Percentiles rank a stretch among this genome's conserved stretches.
Conservation (phyloP, 2,888 invertebrate species). For the Therioaphis trifolii region DNA sequence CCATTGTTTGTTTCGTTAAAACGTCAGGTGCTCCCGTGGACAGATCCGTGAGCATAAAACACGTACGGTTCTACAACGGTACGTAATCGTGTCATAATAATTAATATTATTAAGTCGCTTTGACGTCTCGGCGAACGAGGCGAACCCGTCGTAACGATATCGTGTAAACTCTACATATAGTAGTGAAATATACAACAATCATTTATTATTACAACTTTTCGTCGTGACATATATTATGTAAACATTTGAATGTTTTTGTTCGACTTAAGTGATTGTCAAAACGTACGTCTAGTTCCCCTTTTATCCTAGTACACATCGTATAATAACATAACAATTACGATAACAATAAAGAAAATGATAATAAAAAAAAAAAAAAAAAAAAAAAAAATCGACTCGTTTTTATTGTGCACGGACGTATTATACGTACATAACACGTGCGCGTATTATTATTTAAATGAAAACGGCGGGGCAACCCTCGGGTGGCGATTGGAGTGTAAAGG, state of each 20-base stretch:
- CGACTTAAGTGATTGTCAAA: conserved; percentile 36
- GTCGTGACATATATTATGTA: conserved; percentile 22
- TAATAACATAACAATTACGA: not conserved
- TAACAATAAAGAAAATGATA: conserved; percentile 18
- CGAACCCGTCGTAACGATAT: not conserved
- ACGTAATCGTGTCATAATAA: too few relatives aligned
- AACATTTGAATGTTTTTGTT: conserved; percentile 28
- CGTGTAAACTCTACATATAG: too few relatives aligned
- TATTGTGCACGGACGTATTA: not conserved
- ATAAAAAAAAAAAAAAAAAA: not conserved
- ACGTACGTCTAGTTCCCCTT: conserved; percentile 32
- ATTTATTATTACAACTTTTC: conserved; percentile 7
- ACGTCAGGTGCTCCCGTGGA: not conserved
- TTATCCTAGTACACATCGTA: not conserved
- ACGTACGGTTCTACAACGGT: too few relatives aligned
- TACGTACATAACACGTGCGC: not conserved
- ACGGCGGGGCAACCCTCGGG: conserved; percentile 40
- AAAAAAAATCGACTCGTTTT: not conserved
- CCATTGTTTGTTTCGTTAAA: conserved; percentile 1
- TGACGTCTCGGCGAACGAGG: not conserved
- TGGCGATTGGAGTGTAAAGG: conserved; percentile 52
- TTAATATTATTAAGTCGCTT: too few relatives aligned
- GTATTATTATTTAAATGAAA: conserved; percentile 56
- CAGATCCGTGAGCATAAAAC: too few relatives aligned
- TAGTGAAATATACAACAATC: not conserved